Evolutionary conservation across 2,888 invertebrate genomes (phyloP).

Genomic region (Drosophila buzzatii): DNA sequence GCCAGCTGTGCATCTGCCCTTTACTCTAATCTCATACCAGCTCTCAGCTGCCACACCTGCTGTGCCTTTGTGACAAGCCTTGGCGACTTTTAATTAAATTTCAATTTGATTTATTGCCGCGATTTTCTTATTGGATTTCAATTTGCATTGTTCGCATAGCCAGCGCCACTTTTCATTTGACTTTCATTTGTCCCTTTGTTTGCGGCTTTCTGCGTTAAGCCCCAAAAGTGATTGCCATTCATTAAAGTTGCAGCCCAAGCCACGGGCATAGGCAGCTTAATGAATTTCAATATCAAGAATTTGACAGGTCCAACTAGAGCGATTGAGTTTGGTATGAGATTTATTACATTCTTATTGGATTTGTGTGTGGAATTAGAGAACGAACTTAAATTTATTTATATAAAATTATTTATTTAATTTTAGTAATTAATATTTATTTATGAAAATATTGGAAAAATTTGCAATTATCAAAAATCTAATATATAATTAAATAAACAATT

Average conservation of each 20-base stretch:
- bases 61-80: conserved; percentile 23
- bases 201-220: conserved; percentile 10
- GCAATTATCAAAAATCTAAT: too few species aligned
- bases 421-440: too few species aligned
- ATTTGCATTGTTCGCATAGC: conserved; percentile 32
- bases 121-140: conserved; percentile 52
- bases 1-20: conserved; percentile 50
- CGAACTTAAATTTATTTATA: too few species aligned
- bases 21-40: not conserved
- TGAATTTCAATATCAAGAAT: not conserved
- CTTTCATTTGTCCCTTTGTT: conserved; percentile 66
- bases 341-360: not conserved
- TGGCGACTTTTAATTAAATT: conserved; percentile 72
- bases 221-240: conserved; percentile 23
- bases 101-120: conserved; percentile 71
- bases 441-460: too few species aligned
- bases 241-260: conserved; percentile 1
- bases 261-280: not conserved
- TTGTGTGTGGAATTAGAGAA: too few species aligned
- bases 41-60: not conserved
- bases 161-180: conserved; percentile 23
- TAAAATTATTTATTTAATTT: too few species aligned
- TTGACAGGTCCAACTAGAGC: not conserved
- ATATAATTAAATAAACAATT: too few species aligned
- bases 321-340: not conserved